phyloP scores from a whole-genome alignment of 2,113 vertebrate genomes.

The Grantiella picta region DNA sequence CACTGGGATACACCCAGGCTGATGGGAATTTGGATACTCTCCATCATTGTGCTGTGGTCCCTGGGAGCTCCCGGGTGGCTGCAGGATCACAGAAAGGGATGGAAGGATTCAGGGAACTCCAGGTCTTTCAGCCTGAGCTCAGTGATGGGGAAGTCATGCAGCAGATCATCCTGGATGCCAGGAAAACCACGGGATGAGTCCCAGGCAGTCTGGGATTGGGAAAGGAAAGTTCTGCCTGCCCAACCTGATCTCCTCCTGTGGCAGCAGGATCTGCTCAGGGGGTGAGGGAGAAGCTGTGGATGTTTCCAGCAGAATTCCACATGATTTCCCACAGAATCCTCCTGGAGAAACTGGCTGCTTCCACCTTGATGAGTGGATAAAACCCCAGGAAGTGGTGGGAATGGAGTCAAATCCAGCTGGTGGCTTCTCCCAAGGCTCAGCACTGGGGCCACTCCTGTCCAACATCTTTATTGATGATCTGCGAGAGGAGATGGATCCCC shows the following conservation, averaged over 20 bases:
- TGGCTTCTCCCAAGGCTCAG: not conserved
- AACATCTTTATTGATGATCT: accelerated
- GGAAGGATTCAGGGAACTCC: not conserved
- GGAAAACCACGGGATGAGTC: not conserved
- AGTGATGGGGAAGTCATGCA: not conserved
- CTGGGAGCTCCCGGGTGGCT: accelerated
- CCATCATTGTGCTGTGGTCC: not conserved
- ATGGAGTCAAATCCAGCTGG: not conserved
- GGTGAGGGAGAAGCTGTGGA: not conserved
- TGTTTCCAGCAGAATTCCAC: accelerated
- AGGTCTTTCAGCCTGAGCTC: not conserved
- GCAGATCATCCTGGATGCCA: not conserved
- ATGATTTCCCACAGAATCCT: not conserved
- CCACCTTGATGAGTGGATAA: not conserved
- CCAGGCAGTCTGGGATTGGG: not conserved
- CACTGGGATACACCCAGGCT: accelerated
- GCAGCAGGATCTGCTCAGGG: not conserved
- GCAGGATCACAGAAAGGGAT: not conserved
- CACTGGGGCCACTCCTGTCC: not conserved
- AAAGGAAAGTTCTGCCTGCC: not conserved
- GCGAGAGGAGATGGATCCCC: not conserved
- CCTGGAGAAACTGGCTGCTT: not conserved
- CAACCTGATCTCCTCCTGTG: not conserved
- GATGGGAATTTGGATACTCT: not conserved
- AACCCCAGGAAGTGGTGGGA: too few species aligned